These are phyloP conservation scores for Megalurothrips usitatus DNA, from an alignment of 2,888 invertebrate species.

Conservation along the genomic window DNA sequence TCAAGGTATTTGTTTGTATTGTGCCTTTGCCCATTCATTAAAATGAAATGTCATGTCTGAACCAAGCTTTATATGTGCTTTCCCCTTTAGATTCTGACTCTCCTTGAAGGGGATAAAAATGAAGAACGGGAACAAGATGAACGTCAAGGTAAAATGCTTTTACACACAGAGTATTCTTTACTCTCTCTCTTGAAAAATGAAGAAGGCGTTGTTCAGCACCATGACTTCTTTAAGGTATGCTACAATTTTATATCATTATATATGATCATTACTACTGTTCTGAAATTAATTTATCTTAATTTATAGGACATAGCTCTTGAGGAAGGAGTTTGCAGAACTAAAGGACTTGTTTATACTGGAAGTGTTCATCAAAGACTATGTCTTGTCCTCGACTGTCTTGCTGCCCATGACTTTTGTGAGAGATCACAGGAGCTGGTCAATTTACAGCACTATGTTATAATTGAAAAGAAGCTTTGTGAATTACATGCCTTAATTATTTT, in stretches of 20 bases:
- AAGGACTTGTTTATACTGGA: slow-evolving; percentile 54
- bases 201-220: slow-evolving; percentile 69
- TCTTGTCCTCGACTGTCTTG: slow-evolving; percentile 68
- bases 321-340: slow-evolving; percentile 54
- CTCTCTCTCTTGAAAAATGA: slow-evolving; percentile 63
- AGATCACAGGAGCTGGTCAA: slow-evolving; percentile 58
- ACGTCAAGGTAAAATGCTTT: slow-evolving; percentile 69
- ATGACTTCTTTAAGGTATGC: slow-evolving; percentile 67
- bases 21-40: neutral
- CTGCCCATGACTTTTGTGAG: slow-evolving; percentile 60
- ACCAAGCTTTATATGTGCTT: neutral
- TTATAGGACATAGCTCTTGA: slow-evolving; percentile 64
- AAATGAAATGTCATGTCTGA: too few relatives aligned
- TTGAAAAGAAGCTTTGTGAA: slow-evolving; percentile 68
- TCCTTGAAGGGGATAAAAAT: slow-evolving; percentile 50
- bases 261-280: slow-evolving; percentile 16
- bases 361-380: slow-evolving; percentile 58
- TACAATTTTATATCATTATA: slow-evolving; percentile 17
- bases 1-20: slow-evolving; percentile 53
- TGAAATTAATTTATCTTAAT: slow-evolving; percentile 31
- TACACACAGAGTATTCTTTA: slow-evolving; percentile 71
- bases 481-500: slow-evolving; percentile 69
- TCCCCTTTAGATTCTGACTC: slow-evolving; percentile 41
- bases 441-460: slow-evolving; percentile 70
- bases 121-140: slow-evolving; percentile 67